Evolutionary conservation across 2,113 vertebrate genomes (phyloP).

Genomic region (Pluvianellus socialis): DNA sequence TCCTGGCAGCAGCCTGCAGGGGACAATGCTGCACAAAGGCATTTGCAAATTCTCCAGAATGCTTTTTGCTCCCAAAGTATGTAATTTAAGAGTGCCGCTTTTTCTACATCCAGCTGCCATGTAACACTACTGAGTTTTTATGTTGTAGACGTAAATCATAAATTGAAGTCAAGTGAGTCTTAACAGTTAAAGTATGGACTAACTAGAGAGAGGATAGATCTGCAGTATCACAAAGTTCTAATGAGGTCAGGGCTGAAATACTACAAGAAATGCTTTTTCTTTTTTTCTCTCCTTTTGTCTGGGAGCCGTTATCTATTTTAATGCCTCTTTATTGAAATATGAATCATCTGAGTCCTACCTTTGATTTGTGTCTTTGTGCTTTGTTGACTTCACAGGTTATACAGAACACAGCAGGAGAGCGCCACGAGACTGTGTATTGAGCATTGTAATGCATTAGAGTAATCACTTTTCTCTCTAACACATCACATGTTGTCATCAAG

Average conservation of each 20-base stretch:
- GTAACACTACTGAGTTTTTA: not conserved
- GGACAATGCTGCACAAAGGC: not conserved
- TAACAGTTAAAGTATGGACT: not conserved
- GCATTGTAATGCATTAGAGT: conserved; percentile 3
- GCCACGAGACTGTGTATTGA: conserved; percentile 6
- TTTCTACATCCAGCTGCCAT: not conserved
- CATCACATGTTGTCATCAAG: conserved; percentile 35
- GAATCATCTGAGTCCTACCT: conserved; percentile 5
- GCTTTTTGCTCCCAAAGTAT: not conserved
- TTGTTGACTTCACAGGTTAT: conserved; percentile 31
- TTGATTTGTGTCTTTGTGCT: conserved; percentile 43
- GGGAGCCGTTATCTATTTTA: conserved; percentile 30
- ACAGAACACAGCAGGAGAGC: conserved; percentile 9
- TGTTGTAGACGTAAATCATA: not conserved
- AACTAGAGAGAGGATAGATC: not conserved
- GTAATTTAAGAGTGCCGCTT: not conserved
- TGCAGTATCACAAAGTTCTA: not conserved
- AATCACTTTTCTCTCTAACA: conserved; percentile 20
- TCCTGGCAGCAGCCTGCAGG: not conserved
- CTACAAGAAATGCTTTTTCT: not conserved
- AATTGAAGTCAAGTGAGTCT: not conserved
- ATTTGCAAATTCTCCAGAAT: not conserved
- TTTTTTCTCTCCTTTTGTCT: not conserved
- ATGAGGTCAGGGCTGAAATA: not conserved
- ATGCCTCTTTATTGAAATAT: conserved; percentile 36